Evolutionary conservation across 2,888 invertebrate genomes (phyloP), one percentile per base, ranked within the genome.

Genomic region (Linyphia triangularis): DNA sequence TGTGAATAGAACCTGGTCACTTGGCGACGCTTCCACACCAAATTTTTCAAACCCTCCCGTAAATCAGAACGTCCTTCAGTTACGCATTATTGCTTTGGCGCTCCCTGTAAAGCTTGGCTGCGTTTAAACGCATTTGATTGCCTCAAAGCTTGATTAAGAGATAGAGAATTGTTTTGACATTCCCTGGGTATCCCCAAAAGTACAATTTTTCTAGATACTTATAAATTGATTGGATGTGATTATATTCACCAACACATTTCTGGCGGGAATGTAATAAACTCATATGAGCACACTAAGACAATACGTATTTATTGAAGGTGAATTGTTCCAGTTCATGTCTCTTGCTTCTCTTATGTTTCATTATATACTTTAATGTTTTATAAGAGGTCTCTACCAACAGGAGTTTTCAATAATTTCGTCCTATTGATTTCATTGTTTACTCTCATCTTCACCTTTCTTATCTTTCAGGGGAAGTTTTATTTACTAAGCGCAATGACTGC

Each of bases 41-140:
- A 82, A 37, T 51, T 30, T 61, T 77, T 78, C 19, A 19, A 43
- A 37, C 22, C 24, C 22, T 59, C 28, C 6, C 75, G 19, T 75
- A 61, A 10, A 57, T 81, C 43, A 9, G 51, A 61, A 61, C 10
- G 70, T 61, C 10, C 16, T 51, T 61, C 28, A 43, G 82, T 59
- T 70, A 82, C 72, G 82, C 70, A 37, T 70, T 61, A 70, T 72
- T 82, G 26, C 19, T 26, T 33, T 40, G 26, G 51, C 51, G 67
- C 7, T 0, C 22, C 24, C 37, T 37, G 61, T 40, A 24, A 37
- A 37, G 61, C 77, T 63, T 63, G 61, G 59, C 40, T 37, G 30
- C 40, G 16, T 69, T 81, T 81, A 73, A 19, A 59, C n/a, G 37
- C 13, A 57, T 57, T 81, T 24, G 22, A 51, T 57, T 13, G 57